Conservation (phyloP, 2,888 invertebrate species). For the Cloeon dipterum region DNA sequence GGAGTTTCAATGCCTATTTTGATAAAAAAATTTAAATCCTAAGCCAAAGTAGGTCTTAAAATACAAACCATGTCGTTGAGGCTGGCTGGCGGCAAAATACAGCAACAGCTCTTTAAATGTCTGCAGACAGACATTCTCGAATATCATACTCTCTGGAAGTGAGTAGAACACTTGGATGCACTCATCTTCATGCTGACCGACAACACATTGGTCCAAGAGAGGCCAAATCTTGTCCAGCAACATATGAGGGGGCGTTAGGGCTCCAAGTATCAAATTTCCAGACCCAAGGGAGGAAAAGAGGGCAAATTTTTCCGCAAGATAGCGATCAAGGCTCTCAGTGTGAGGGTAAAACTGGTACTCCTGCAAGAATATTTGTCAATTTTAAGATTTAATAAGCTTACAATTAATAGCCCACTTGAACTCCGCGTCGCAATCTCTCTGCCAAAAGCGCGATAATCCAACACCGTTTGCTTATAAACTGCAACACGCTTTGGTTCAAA, state of each 20-base stretch:
- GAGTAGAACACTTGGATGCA: conserved; percentile 19
- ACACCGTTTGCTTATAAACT: conserved; percentile 36
- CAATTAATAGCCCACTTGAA: conserved; percentile 13
- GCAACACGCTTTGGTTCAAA: conserved; percentile 4
- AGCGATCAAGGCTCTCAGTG: background rate
- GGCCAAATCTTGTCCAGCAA: background rate
- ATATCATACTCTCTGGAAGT: conserved; percentile 29
- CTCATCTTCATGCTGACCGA: background rate
- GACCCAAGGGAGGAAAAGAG: background rate
- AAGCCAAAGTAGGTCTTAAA: too few species aligned
- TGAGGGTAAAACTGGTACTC: background rate
- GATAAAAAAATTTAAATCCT: background rate
- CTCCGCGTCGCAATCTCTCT: conserved; percentile 32
- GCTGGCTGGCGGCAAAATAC: conserved; percentile 26
- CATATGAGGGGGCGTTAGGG: background rate
- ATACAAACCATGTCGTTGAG: conserved; percentile 11
- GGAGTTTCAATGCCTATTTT: conserved; percentile 2
- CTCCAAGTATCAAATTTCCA: background rate
- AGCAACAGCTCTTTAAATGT: conserved; percentile 32
- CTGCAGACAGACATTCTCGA: conserved; percentile 25
- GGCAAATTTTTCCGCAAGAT: background rate
- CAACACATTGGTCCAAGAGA: background rate
- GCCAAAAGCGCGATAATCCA: conserved; percentile 44
- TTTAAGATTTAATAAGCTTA: too few species aligned
- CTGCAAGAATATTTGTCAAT: background rate